Percentiles rank a stretch among this genome's conserved stretches.
phyloP scores from a whole-genome alignment of 2,113 vertebrate genomes.

The Alligator mississippiensis region DNA sequence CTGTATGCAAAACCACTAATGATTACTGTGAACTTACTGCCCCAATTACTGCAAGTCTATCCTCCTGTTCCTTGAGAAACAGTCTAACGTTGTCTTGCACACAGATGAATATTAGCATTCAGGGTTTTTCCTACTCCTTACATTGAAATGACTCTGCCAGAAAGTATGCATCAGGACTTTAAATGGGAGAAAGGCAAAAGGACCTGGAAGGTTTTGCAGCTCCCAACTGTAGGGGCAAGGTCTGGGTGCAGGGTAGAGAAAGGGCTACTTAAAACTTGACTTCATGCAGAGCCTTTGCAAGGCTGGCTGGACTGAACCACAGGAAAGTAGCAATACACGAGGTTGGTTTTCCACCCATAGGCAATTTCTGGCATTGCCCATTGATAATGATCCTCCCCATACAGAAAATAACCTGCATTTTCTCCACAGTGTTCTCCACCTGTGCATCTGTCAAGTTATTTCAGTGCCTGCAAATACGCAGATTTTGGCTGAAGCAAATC shows the following conservation, averaged over 20 bases:
- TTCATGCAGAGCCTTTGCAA: background rate
- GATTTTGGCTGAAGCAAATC: background rate
- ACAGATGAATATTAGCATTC: background rate
- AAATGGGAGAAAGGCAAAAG: background rate
- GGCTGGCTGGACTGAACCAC: background rate
- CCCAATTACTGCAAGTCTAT: no score
- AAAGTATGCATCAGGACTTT: background rate
- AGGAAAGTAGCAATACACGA: background rate
- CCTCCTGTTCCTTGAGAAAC: background rate
- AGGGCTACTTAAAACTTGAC: background rate
- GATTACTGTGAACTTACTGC: no score
- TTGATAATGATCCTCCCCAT: background rate
- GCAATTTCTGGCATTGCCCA: background rate
- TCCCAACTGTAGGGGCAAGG: background rate
- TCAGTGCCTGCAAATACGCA: rapidly evolving
- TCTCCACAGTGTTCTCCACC: background rate
- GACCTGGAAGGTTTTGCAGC: background rate
- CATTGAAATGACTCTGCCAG: background rate
- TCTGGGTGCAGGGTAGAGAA: background rate
- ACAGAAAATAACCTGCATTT: background rate
- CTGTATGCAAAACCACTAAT: background rate
- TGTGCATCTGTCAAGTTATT: background rate
- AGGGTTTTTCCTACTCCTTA: background rate
- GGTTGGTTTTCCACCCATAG: background rate
- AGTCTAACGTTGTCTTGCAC: background rate